Percentiles rank a stretch among this genome's conserved stretches.
These are phyloP conservation scores for Novumbra hubbsi DNA, from an alignment of 2,797 vertebrate genomes.

Conservation along the genomic window DNA sequence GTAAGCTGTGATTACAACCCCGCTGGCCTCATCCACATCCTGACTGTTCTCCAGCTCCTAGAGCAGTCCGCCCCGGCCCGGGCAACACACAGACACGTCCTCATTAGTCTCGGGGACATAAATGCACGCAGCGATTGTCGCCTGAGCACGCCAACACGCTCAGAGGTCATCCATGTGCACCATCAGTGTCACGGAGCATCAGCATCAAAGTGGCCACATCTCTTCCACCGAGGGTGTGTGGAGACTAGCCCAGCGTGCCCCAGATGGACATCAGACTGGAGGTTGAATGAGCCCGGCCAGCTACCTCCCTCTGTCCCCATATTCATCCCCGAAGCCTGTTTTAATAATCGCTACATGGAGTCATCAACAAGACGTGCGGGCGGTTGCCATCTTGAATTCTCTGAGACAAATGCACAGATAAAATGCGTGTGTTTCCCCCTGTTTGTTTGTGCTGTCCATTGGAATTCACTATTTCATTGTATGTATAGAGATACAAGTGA, in stretches of 20 bases:
- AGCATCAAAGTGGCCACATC: conserved; percentile 57
- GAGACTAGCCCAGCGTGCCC: conserved; percentile 54
- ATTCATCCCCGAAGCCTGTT: not conserved
- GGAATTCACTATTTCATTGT: too few species aligned
- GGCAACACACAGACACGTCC: conserved; percentile 65
- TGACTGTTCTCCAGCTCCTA: conserved; percentile 64
- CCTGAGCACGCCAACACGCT: conserved; percentile 61
- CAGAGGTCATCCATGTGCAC: conserved; percentile 67
- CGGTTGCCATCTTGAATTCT: not conserved
- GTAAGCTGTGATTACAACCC: conserved; percentile 79
- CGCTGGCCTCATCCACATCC: conserved; percentile 78
- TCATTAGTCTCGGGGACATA: conserved; percentile 79
- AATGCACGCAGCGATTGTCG: conserved; percentile 77
- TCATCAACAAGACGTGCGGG: not conserved
- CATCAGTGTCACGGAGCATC: conserved; percentile 72
- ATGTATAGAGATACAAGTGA: too few species aligned
- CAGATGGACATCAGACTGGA: conserved; percentile 33
- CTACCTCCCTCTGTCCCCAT: not conserved
- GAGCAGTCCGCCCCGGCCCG: conserved; percentile 57
- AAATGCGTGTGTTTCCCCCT: not conserved
- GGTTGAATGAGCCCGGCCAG: not conserved
- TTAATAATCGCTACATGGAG: not conserved
- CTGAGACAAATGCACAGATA: not conserved
- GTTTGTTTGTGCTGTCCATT: too few species aligned
- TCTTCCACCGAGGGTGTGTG: conserved; percentile 32